Percentiles rank a stretch among this genome's conserved stretches.
phyloP scores from a whole-genome alignment of 2,113 vertebrate genomes.

The Naja naja region DNA sequence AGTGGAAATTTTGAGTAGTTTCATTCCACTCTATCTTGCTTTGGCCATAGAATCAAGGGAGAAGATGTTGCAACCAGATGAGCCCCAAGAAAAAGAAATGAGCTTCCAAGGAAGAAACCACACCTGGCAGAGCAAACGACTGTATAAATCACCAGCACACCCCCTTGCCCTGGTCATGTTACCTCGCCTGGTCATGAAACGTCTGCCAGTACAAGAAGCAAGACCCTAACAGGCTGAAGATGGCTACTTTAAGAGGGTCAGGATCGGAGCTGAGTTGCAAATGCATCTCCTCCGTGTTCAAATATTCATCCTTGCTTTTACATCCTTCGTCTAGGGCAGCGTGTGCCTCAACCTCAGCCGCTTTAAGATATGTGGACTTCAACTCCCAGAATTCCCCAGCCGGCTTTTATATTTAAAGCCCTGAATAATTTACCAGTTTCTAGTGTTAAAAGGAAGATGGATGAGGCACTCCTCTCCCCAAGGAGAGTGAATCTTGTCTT shows the following conservation, averaged over 20 bases:
- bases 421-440: constrained; percentile 60
- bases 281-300: not conserved
- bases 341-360: not conserved
- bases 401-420: constrained; percentile 13
- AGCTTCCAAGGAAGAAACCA: not conserved
- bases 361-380: not conserved
- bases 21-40: rapidly evolving
- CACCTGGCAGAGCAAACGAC: not conserved
- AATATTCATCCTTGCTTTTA: not conserved
- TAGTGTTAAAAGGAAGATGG: constrained; percentile 57
- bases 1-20: no score
- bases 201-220: not conserved
- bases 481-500: constrained; percentile 44
- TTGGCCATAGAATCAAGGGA: not conserved
- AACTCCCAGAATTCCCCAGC: not conserved
- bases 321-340: not conserved
- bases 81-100: not conserved
- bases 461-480: constrained; percentile 49
- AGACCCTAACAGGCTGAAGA: not conserved
- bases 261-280: not conserved
- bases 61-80: not conserved
- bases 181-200: not conserved
- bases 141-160: not conserved
- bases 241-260: not conserved
- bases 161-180: not conserved